Base-by-base conservation (phyloP, 1,140 invertebrate genomes). In the Drosophila athabasca region DNA sequence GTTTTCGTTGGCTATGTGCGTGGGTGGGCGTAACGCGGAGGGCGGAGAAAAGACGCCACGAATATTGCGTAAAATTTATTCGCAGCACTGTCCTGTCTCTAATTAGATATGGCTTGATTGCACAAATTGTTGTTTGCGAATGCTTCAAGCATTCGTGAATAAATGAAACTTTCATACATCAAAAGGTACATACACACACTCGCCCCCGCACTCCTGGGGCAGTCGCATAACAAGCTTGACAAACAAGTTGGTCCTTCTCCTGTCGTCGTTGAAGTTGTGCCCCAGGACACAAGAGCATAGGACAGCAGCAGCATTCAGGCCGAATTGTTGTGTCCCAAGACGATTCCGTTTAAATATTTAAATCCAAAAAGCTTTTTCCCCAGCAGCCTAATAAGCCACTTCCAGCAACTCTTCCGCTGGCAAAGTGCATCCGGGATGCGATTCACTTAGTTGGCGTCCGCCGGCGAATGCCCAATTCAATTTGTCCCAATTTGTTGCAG, bases 311-410 rank as follows among this genome's bases (percentile, higher is more conserved):
- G 51, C 43, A 41, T 44, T 44, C 15, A 39, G 45, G 29, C 46
- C 19, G n/a, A 17, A 31, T 49, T 59, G 44, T 59, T 49, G 44
- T 59, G 45, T 17, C 57, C 57, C 45, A 29, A 59, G 26, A 59
- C 57, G 57, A 44, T 31, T 29, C n/a, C 52, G 39, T 74, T 67
- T 76, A 75, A 76, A 76, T 76, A 76, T 76, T 76, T 76, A 39
- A 67, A 53, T 51, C 22, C 70, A 54, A 48, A 74, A 75, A 73
- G 59, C 60, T 72, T 62, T 54, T 44, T 17, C 22, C 3, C 71
- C 48, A 53, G 15, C 41, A 55, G 13, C 52, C 52, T 69, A 69
- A 69, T 69, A 69, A 69, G 67, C 19, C 54, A 1, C 13, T 11
- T 41, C 45, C 57, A 39, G 2, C 3, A 39, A 13, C 35, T 39